Base-by-base conservation (phyloP, 2,797 vertebrate genomes). In the Podarcis siculus region DNA sequence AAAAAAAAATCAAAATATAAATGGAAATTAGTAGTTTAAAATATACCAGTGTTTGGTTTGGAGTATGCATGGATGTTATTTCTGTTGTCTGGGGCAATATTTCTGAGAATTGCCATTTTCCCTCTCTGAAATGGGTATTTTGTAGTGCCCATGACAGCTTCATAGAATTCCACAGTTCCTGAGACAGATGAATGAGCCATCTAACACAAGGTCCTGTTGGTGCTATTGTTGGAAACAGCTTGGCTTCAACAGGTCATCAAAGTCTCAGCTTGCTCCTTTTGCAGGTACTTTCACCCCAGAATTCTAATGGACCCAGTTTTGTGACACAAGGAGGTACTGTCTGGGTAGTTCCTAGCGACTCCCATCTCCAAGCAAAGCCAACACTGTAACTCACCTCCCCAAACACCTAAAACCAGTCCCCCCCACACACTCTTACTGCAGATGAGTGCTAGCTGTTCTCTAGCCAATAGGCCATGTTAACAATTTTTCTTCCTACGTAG, bases 401-500 rank as follows among this genome's bases (percentile, higher is more conserved):
- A 75, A 30, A 45, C 23, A 73, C 32, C 27, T 85, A 55, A 61
- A 89, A 80, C 10, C 19, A 37, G 19, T 4, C 69, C 39, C 61
- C 55, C 3, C 49, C 13, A n/a, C 45, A 8, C 42, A 42, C 39
- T 39, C 19, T 8, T 81, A 6, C 25, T 76, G n/a, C 25, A 77
- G 32, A 37, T 1, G 6, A 69, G 27, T 4, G 13, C 25, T 69
- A 30, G 8, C 6, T 9, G 5, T 76, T 71, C 15, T 67, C 25
- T 76, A 80, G 9, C 64, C 32, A 39, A 25, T 30, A 76, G 25
- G 32, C 21, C 37, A 19, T 79, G 23, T 9, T 79, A 39, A 58
- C 17, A 19, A 4, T 8, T n/a, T 71, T 4, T 64, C 1, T 2
- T 19, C 15, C 15, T 0, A 2, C 61, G 71, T 17, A 86, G 32